Percentiles rank a stretch among this genome's conserved stretches.
Conservation (phyloP, 1,140 invertebrate species). For the Ooceraea biroi region DNA sequence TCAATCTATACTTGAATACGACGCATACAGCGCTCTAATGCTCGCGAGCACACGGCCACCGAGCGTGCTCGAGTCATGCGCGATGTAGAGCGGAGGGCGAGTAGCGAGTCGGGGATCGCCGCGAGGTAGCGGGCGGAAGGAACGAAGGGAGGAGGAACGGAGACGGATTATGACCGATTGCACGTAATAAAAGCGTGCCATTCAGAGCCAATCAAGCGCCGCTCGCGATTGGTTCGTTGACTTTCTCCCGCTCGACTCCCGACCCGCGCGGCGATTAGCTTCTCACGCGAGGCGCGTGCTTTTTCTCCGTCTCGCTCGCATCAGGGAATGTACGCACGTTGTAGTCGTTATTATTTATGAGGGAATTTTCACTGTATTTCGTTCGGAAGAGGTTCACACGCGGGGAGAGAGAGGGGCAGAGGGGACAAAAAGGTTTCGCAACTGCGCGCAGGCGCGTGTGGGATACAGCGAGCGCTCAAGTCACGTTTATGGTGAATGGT, state of each 20-base stretch:
- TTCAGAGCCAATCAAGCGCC: slow-evolving; percentile 69
- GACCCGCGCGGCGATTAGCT: slow-evolving; percentile 68
- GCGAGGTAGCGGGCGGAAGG: background rate
- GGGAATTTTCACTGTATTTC: background rate
- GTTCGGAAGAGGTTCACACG: background rate
- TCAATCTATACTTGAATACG: background rate
- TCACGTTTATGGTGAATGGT: slow-evolving; percentile 48
- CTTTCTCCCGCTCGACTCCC: slow-evolving; percentile 72
- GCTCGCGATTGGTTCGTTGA: slow-evolving; percentile 72
- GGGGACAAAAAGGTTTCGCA: background rate
- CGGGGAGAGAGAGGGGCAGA: background rate
- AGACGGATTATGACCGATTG: slow-evolving; percentile 69
- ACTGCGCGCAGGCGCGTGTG: background rate
- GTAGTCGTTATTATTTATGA: background rate
- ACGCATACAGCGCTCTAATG: background rate
- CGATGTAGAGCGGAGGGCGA: slow-evolving; percentile 28
- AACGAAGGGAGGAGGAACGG: slow-evolving; percentile 22
- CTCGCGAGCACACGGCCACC: slow-evolving; percentile 3
- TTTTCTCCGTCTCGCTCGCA: slow-evolving; percentile 38
- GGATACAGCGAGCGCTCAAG: slow-evolving; percentile 1
- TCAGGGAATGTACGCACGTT: background rate
- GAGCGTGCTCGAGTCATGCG: slow-evolving; percentile 28
- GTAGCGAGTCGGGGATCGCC: slow-evolving; percentile 12
- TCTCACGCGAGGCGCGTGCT: slow-evolving; percentile 51
- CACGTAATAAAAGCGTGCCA: slow-evolving; percentile 71